Base-by-base conservation (phyloP, 2,797 vertebrate species). In the Limosa lapponica region DNA sequence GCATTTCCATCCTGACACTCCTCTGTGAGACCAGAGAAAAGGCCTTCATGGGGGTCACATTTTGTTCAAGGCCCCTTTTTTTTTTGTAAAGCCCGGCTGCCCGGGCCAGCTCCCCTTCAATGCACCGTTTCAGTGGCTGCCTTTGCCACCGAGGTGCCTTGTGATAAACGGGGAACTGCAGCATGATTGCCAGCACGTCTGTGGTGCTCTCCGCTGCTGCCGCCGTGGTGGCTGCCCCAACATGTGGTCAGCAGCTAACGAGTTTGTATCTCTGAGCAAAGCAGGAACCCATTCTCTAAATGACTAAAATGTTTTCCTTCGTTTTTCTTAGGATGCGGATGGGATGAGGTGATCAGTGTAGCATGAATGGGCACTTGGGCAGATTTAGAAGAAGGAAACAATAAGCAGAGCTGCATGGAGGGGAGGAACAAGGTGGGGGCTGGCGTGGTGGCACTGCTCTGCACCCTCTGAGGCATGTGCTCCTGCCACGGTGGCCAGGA, bases 361-460 rank as follows among this genome's bases (percentile, higher is more conserved):
- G 37, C 36, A 8, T 0, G 0, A 17, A 13, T 0, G 0, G 15
- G 41, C 19, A 6, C 13, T 32, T 17, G 51, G 19, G 51, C 22
- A 13, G 8, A 2, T 46, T 30, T 32, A 54, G 52, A 49, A 44
- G 55, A 34, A 22, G 10, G 6, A 77, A 71, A 1, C 20, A 8
- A 52, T 52, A 67, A 74, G 75, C 24, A 41, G 48, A 62, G 51
- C 32, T 39, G 39, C 24, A 0, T 0, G 14, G 74, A 72, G 30
- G 44, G 18, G 14, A 54, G 37, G 36, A 27, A 44, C 0, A 14
- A 25, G 48, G 13, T 5, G 19, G 28, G 69, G 32, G 25, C 27
- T 9, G 46, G 37, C 0, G 0, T 3, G 16, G 34, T 43, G 52
- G n/a, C 65, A 8, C 16, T 13, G 77, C 4, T 17, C 36, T 41